Base-by-base conservation (phyloP, 2,113 vertebrate genomes). In the Atherinomorus stipes region DNA sequence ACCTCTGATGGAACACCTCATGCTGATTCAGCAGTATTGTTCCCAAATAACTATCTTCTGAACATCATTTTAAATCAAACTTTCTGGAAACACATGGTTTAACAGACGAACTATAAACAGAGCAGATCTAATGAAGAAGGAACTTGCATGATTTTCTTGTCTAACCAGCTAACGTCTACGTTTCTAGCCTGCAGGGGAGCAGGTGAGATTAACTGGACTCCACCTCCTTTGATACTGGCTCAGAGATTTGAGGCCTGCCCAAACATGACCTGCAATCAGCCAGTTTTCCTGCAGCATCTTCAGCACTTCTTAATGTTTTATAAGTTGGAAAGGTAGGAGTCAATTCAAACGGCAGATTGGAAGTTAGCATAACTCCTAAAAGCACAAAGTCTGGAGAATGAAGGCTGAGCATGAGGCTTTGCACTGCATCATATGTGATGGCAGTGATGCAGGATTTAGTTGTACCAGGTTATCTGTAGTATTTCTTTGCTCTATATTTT, bases 141-240 rank as follows among this genome's bases (percentile, higher is more conserved):
- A 44, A 7, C 11, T 18, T 2, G 47, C 49, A 8, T n/a, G 13
- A 54, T 60, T 28, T 64, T 67, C 72, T 64, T 3, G 62, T 57
- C 38, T 18, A 79, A 71, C 56, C 49, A 58, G 37, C 58, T 50
- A 12, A 38, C 63, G 42, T 47, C 42, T 47, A 12, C n/a, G 37
- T 45, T 28, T 67, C 37, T n/a, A 72, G 67, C 66, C 81, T 89
- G 74, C 61, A 67, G 81, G 53, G 47, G 2, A n/a, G 61, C 85
- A 82, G 88, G 80, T 83, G 61, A 73, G 61, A 40, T 47, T n/a
- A 4, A 2, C 18, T 23, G 5, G 11, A 64, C 83, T 57, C 80
- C 88, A 1, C 89, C 87, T 56, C 53, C n/a, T 49, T 51, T n/a
- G 2, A 63, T 50, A 15, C 42, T 47, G 42, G 79, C 47, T 62